Evolutionary conservation across 1,140 invertebrate species (phyloP).

Genomic region (Cataglyphis hispanica): DNA sequence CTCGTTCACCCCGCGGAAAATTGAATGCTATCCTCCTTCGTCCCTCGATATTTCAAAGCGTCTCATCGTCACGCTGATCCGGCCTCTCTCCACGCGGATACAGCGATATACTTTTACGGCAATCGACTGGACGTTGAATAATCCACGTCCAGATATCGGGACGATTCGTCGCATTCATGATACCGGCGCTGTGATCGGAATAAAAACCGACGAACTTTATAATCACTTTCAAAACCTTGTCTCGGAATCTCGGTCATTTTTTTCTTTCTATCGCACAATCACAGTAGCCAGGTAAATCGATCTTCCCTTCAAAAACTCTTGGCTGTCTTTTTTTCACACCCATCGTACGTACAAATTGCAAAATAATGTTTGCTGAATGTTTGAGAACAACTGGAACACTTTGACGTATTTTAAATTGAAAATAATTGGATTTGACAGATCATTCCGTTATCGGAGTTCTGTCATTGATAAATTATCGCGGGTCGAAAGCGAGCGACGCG

Average conservation of each 20-base stretch:
- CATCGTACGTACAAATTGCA: background rate
- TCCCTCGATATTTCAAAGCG: slow-evolving; percentile 19
- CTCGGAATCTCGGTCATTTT: background rate
- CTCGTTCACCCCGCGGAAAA: slow-evolving; percentile 24
- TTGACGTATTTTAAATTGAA: background rate
- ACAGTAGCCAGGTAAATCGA: background rate
- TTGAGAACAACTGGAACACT: background rate
- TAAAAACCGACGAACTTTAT: background rate
- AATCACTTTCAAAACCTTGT: background rate
- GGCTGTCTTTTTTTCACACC: background rate
- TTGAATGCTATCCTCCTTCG: slow-evolving; percentile 19
- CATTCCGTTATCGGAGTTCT: background rate
- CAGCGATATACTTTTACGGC: background rate
- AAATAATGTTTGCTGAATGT: background rate
- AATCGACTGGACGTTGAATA: background rate
- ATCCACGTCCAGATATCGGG: background rate
- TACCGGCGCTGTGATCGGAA: background rate
- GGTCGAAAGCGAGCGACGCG: background rate
- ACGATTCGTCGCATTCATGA: background rate
- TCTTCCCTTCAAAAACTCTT: background rate
- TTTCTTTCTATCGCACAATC: background rate
- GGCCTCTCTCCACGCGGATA: background rate
- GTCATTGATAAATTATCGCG: too few relatives aligned
- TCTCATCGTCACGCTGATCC: background rate
- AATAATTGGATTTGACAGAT: background rate